Percentiles rank a stretch among this genome's conserved stretches.
These are phyloP conservation scores for Pseudoatta argentina DNA, from an alignment of 1,140 invertebrate genomes.

Conservation along the genomic window DNA sequence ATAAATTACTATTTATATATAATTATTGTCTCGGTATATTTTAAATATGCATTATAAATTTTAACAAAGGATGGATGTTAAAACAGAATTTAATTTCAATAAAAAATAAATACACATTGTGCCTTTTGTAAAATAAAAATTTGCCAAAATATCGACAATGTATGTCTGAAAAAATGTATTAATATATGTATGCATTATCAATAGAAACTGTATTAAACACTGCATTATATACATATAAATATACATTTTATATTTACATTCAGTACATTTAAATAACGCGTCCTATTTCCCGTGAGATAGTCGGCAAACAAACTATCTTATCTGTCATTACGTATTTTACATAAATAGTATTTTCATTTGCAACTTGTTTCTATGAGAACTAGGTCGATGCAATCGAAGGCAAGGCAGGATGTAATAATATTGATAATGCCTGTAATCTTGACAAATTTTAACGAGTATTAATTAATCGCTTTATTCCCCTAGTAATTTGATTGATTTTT, in stretches of 20 bases:
- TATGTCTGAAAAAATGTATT: background rate
- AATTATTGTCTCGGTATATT: background rate
- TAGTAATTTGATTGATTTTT: background rate
- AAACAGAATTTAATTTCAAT: background rate
- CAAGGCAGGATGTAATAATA: background rate
- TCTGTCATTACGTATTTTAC: background rate
- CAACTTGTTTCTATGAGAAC: background rate
- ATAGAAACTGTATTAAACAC: background rate
- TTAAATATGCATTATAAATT: background rate
- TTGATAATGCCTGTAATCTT: background rate
- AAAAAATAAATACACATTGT: background rate
- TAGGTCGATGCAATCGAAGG: background rate
- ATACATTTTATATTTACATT: slow-evolving; percentile 12
- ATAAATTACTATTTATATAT: too few species aligned
- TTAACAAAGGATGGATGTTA: background rate
- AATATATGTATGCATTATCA: background rate
- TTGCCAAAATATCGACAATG: too few species aligned
- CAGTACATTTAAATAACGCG: slow-evolving; percentile 3
- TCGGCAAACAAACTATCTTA: background rate
- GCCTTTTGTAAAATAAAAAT: too few species aligned
- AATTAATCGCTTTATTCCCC: background rate
- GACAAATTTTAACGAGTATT: background rate
- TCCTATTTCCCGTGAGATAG: background rate
- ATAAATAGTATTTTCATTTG: background rate
- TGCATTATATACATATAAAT: background rate